Percentiles rank a stretch among this genome's conserved stretches.
Evolutionary conservation across 1,140 invertebrate species (phyloP).

Genomic region (Phymastichus coffea): DNA sequence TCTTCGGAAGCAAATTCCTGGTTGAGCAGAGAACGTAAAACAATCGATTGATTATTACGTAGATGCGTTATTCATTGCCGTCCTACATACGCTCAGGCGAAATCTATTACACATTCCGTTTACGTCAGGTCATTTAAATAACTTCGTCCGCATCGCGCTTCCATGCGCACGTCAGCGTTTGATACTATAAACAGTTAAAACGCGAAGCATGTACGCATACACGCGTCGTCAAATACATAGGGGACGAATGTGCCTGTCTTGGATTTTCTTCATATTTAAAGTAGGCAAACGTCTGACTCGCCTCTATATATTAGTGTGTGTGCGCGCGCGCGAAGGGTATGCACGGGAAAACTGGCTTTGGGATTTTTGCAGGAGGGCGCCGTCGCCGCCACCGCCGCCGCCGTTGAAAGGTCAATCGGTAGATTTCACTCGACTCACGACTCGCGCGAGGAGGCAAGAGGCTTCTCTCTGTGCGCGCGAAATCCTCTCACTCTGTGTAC

Average conservation of each 20-base stretch:
- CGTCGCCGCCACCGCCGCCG: conserved; percentile 18
- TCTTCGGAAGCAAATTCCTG: too few species aligned
- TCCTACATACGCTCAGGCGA: too few species aligned
- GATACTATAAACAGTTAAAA: too few species aligned
- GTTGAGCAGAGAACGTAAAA: too few species aligned
- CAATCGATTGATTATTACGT: too few species aligned
- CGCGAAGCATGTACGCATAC: neutral
- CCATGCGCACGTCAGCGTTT: neutral
- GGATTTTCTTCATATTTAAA: neutral
- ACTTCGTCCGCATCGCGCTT: neutral
- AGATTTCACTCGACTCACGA: conserved; percentile 50
- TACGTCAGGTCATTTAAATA: neutral
- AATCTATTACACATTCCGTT: too few species aligned
- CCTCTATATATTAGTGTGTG: conserved; percentile 12
- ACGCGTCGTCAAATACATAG: neutral
- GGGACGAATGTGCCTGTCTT: neutral
- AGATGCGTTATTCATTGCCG: too few species aligned
- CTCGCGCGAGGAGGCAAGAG: conserved; percentile 34
- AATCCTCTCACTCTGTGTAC: neutral
- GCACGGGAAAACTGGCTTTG: conserved; percentile 47
- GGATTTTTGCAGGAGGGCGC: conserved; percentile 37
- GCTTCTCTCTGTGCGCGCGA: neutral
- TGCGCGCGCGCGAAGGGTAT: neutral
- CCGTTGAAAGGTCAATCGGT: conserved; percentile 52
- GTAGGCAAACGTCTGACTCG: conserved; percentile 2